A percentile compares a stretch with the other conserved stretches of the same genome.
Evolutionary conservation across 2,888 invertebrate genomes (phyloP).

Genomic region (Hemithea aestivaria): DNA sequence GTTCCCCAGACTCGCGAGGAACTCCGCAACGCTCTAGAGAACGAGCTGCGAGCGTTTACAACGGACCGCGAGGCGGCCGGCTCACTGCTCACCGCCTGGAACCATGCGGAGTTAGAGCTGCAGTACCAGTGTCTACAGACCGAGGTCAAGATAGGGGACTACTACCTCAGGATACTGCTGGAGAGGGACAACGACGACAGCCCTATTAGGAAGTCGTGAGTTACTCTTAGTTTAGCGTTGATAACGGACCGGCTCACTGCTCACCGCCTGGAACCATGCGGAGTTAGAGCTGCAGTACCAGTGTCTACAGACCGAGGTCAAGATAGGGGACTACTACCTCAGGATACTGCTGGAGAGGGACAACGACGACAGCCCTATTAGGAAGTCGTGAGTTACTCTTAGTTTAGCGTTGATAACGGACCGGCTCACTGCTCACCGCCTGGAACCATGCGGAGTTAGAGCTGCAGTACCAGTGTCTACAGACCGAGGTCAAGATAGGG

Average conservation of each 20-base stretch:
- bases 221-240: conserved; percentile 28
- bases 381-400: conserved; percentile 88
- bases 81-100: conserved; percentile 95
- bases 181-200: conserved; percentile 92
- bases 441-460: conserved; percentile 99
- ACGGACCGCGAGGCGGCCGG: conserved; percentile 94
- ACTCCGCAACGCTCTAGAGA: conserved; percentile 93
- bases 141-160: conserved; percentile 99
- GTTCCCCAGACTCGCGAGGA: conserved; percentile 92
- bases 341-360: conserved; percentile 94
- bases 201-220: conserved; percentile 94
- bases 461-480: conserved; percentile 94
- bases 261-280: conserved; percentile 98
- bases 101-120: conserved; percentile 97
- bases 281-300: conserved; percentile 97
- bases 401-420: conserved; percentile 73
- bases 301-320: conserved; percentile 96
- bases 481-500: conserved; percentile 98
- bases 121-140: conserved; percentile 96
- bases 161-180: conserved; percentile 95
- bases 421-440: conserved; percentile 82
- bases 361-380: conserved; percentile 90
- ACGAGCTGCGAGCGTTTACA: conserved; percentile 93
- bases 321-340: conserved; percentile 98
- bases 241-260: conserved; percentile 42